Conservation (phyloP, 1,140 invertebrate species). For the Apis mellifera region Amel_HAv3.1 CM009931.2:23426501-23427000, state of each 20-base stretch:
- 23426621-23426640: slow-evolving; percentile 38
- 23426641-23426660: slow-evolving; percentile 31
- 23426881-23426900: too few species aligned
- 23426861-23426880: too few species aligned
- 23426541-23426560: slow-evolving; percentile 18
- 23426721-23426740: not conserved
- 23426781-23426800: too few species aligned
- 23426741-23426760: not conserved
- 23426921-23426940: too few species aligned
- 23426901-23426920: too few species aligned
- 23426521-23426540: not conserved
- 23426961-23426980: too few species aligned
- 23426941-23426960: too few species aligned
- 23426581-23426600: not conserved
- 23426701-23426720: not conserved
- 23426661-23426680: slow-evolving; percentile 49
- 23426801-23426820: too few species aligned
- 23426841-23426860: too few species aligned
- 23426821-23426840: too few species aligned
- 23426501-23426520: not conserved
- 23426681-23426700: slow-evolving; percentile 8
- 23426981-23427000: too few species aligned
- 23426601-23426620: slow-evolving; percentile 38
- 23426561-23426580: not conserved
- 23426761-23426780: not conserved